These are phyloP conservation scores for Gerris buenoi DNA, from an alignment of 1,140 invertebrate species.

Conservation along the genomic window DNA sequence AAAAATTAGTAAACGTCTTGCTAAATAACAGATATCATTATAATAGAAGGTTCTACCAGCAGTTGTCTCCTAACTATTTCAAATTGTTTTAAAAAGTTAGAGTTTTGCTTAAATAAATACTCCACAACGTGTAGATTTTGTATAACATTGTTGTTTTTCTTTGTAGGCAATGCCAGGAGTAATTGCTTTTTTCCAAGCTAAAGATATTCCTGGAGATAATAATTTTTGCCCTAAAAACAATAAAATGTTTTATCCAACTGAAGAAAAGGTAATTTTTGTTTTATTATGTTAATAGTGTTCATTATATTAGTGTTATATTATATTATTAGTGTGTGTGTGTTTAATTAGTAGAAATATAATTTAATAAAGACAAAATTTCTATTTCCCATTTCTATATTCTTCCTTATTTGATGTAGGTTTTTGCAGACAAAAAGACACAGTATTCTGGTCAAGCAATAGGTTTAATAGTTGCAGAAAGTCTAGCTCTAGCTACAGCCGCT, in stretches of 20 bases:
- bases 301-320: background rate
- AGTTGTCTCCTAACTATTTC: too few relatives aligned
- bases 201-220: conserved; percentile 62
- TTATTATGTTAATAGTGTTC: background rate
- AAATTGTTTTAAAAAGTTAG: background rate
- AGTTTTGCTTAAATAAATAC: background rate
- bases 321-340: background rate
- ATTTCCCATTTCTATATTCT: too few relatives aligned
- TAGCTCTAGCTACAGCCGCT: conserved; percentile 42
- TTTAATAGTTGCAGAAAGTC: conserved; percentile 46
- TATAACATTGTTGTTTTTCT: background rate
- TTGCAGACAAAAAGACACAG: conserved; percentile 35
- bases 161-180: conserved; percentile 49
- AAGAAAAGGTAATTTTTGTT: conserved; percentile 11
- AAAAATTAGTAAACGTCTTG: background rate
- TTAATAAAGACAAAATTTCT: too few relatives aligned
- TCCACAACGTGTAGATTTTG: background rate
- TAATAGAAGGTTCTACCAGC: background rate
- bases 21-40: background rate
- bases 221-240: conserved; percentile 23
- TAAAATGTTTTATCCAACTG: background rate
- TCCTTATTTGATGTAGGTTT: conserved; percentile 32
- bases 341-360: too few relatives aligned
- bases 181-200: conserved; percentile 48
- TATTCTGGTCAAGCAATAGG: conserved; percentile 59